Conservation (phyloP, 1,140 invertebrate genomes). For the Parapsyche elsis region DNA sequence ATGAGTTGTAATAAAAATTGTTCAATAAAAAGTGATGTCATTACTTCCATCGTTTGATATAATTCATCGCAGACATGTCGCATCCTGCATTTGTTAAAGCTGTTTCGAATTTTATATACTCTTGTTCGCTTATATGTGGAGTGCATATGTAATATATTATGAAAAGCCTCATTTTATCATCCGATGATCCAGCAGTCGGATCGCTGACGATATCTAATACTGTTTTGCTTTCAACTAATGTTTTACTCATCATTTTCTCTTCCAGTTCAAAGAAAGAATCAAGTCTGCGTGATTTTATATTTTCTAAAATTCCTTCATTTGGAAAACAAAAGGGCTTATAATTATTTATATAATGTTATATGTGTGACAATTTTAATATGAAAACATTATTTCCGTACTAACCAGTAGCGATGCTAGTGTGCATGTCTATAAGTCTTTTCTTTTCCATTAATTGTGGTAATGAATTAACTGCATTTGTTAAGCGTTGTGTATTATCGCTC, state of each 20-base stretch:
- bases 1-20: background rate
- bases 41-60: slow-evolving; percentile 92
- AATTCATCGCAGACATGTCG: slow-evolving; percentile 84
- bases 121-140: slow-evolving; percentile 81
- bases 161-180: slow-evolving; percentile 95
- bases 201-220: slow-evolving; percentile 87
- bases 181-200: slow-evolving; percentile 83
- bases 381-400: slow-evolving; percentile 39
- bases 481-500: slow-evolving; percentile 92
- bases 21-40: background rate
- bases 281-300: slow-evolving; percentile 90
- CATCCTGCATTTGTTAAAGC: slow-evolving; percentile 85
- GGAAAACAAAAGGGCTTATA: slow-evolving; percentile 35
- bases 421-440: slow-evolving; percentile 98
- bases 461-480: slow-evolving; percentile 95
- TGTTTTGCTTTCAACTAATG: slow-evolving; percentile 76
- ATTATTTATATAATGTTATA: background rate
- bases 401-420: slow-evolving; percentile 96
- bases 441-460: slow-evolving; percentile 96
- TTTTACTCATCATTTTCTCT: slow-evolving; percentile 95
- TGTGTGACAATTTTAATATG: slow-evolving; percentile 7
- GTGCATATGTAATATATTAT: slow-evolving; percentile 94
- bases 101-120: slow-evolving; percentile 84
- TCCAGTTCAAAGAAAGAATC: slow-evolving; percentile 98
- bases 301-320: slow-evolving; percentile 81